These are phyloP conservation scores for Abrostola triplasia DNA, from an alignment of 2,888 invertebrate species.

Conservation along the genomic window DNA sequence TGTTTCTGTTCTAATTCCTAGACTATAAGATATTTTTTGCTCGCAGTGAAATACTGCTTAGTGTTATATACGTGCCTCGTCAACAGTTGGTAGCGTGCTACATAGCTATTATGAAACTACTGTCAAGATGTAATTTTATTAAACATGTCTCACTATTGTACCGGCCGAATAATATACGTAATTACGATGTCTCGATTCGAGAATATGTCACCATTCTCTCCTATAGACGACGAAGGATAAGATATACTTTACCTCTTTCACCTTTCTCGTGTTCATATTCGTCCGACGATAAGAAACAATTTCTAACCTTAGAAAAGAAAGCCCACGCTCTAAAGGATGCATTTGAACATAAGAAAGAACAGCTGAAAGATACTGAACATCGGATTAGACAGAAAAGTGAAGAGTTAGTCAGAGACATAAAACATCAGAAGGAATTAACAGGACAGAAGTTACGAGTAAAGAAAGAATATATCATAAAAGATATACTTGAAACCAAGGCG, in stretches of 20 bases:
- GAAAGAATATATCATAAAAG: conserved; percentile 90
- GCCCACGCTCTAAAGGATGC: conserved; percentile 86
- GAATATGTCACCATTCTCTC: conserved; percentile 57
- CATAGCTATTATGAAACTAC: conserved; percentile 68
- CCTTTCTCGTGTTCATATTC: conserved; percentile 71
- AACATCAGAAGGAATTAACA: conserved; percentile 80
- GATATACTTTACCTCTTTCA: conserved; percentile 59
- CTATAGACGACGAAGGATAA: conserved; percentile 57
- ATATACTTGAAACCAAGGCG: conserved; percentile 91
- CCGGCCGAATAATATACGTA: conserved; percentile 51
- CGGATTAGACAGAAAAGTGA: conserved; percentile 81
- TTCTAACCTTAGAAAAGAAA: conserved; percentile 81
- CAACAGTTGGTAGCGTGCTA: conserved; percentile 5
- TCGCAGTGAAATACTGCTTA: conserved; percentile 18
- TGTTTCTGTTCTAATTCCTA: conserved; percentile 8
- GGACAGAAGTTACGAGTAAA: conserved; percentile 85
- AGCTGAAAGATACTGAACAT: conserved; percentile 88
- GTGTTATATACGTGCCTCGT: background rate
- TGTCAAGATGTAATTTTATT: conserved; percentile 62
- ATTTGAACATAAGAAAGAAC: conserved; percentile 89
- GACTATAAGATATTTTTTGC: conserved; percentile 11
- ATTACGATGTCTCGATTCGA: conserved; percentile 58
- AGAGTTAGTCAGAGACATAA: conserved; percentile 81
- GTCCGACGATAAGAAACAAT: conserved; percentile 78
- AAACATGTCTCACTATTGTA: conserved; percentile 65